These are phyloP conservation scores for Vulpes ferrilata DNA, from an alignment of 2,113 vertebrate genomes.

Conservation along the genomic window DNA sequence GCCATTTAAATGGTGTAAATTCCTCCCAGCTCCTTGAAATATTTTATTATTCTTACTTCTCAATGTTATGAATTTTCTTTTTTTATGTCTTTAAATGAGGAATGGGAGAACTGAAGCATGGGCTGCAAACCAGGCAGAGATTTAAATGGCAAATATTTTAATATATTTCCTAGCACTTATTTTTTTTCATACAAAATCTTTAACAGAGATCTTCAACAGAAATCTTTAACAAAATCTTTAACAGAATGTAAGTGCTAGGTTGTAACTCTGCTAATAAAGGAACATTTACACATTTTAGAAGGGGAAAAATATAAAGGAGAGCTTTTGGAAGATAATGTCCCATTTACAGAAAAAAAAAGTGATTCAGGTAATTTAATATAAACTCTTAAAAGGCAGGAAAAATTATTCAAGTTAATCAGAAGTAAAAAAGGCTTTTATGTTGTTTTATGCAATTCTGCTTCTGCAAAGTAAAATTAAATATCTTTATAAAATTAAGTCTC, in stretches of 20 bases:
- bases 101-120: not conserved
- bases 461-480: slow-evolving; percentile 62
- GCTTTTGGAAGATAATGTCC: not conserved
- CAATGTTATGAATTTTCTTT: not conserved
- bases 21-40: not conserved
- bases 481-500: slow-evolving; percentile 74
- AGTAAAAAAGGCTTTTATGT: slow-evolving; percentile 68
- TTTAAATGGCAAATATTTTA: slow-evolving; percentile 16
- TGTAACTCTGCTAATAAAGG: not conserved
- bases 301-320: not conserved
- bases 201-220: slow-evolving; percentile 30
- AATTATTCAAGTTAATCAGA: slow-evolving; percentile 67
- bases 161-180: not conserved
- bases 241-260: slow-evolving; percentile 7
- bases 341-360: not conserved
- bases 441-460: slow-evolving; percentile 62
- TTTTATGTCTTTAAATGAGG: not conserved
- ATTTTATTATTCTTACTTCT: not conserved
- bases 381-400: slow-evolving; percentile 63
- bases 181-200: slow-evolving; percentile 13
- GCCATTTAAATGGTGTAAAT: not conserved
- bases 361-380: slow-evolving; percentile 47
- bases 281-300: not conserved
- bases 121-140: not conserved
- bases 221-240: not conserved